Conservation (phyloP, 2,113 vertebrate species). For the Dromas ardeola region DNA sequence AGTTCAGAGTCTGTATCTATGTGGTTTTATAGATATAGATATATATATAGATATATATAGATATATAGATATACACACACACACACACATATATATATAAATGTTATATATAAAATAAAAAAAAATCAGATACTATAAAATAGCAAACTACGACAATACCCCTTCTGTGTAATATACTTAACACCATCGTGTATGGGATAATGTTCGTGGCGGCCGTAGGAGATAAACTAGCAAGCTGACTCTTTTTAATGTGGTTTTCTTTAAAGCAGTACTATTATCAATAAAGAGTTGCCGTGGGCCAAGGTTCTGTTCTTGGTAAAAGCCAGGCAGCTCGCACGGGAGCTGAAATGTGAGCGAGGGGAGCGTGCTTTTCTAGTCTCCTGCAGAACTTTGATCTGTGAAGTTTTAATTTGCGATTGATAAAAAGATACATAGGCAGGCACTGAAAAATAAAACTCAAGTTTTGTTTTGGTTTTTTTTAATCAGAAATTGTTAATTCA, state of each 20-base stretch:
- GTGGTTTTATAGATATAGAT: not conserved
- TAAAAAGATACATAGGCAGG: not conserved
- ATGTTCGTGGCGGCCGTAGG: not conserved
- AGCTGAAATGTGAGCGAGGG: not conserved
- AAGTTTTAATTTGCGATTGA: not conserved
- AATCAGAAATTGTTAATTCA: constrained; percentile 91
- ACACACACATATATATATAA: not conserved
- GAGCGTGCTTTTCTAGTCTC: not conserved
- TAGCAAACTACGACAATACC: not conserved
- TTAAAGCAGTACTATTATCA: not conserved
- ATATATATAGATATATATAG: not conserved
- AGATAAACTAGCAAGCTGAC: not conserved
- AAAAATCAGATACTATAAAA: not conserved
- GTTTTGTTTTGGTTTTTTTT: constrained; percentile 31
- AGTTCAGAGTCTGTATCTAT: not conserved
- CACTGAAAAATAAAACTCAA: not conserved
- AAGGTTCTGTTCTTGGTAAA: not conserved
- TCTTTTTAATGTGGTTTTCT: not conserved
- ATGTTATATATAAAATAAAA: not conserved
- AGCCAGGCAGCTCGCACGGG: not conserved
- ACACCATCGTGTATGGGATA: not conserved
- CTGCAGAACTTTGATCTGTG: not conserved
- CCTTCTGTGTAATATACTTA: not conserved
- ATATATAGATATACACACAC: too few species aligned
- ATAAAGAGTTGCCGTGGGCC: not conserved